A percentile compares a stretch with the other conserved stretches of the same genome.
phyloP scores from a whole-genome alignment of 2,888 invertebrate species.

The Gymnosoma rotundatum region DNA sequence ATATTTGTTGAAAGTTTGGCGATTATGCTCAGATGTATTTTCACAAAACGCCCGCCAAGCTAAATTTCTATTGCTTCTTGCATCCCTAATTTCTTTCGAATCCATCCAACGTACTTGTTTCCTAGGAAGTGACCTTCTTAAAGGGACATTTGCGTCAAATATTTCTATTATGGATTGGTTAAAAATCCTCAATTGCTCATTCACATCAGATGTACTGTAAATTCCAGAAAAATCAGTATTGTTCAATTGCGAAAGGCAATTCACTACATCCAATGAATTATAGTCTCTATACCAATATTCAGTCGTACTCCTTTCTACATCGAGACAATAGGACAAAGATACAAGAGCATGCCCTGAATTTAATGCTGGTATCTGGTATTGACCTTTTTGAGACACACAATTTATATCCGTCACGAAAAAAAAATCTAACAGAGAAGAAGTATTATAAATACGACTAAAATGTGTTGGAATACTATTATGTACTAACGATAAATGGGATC shows the following conservation, averaged over 20 bases:
- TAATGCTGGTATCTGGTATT: slow-evolving; percentile 3
- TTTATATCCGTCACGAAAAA: neutral
- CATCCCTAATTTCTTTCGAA: neutral
- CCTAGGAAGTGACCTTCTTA: neutral
- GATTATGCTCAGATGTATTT: neutral
- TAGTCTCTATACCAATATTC: neutral
- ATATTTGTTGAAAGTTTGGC: neutral
- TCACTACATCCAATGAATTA: neutral
- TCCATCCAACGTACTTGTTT: neutral
- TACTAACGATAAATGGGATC: neutral
- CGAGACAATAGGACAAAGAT: neutral
- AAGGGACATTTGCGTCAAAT: neutral
- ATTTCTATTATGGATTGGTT: neutral
- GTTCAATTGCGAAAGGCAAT: neutral
- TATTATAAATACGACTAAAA: neutral
- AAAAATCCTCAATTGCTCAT: neutral
- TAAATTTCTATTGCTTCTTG: neutral
- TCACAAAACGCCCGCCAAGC: neutral
- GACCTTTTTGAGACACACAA: neutral
- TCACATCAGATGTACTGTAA: neutral
- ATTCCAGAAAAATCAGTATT: neutral
- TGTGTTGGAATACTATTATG: neutral
- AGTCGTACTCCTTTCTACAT: neutral
- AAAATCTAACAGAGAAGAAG: neutral
- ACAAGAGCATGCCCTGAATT: neutral